Conservation (phyloP, 1,140 invertebrate genomes). For the Drosophila pandora region DNA sequence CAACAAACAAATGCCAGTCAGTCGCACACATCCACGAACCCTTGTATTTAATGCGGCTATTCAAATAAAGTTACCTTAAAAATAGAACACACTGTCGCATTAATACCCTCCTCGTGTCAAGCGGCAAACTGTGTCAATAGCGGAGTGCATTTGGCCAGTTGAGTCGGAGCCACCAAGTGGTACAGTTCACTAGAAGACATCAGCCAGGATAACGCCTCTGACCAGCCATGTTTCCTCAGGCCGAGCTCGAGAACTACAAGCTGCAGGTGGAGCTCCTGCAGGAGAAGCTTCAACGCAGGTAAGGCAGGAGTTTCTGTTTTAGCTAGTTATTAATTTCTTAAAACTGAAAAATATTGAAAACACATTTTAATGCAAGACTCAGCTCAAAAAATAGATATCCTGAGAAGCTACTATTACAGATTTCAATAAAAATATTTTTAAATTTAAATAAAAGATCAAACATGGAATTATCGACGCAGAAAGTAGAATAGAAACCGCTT, state of each 20-base stretch:
- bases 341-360: too few species aligned
- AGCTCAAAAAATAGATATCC: neutral
- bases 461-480: neutral
- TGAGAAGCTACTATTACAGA: neutral
- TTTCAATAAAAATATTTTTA: neutral
- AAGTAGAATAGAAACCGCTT: neutral
- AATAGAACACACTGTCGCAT: slow-evolving; percentile 69
- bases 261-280: slow-evolving; percentile 80
- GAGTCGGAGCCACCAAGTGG: slow-evolving; percentile 33
- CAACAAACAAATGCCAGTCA: slow-evolving; percentile 63
- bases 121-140: slow-evolving; percentile 67
- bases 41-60: slow-evolving; percentile 48
- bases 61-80: slow-evolving; percentile 69
- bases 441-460: neutral
- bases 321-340: too few species aligned
- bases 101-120: slow-evolving; percentile 38
- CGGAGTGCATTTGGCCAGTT: slow-evolving; percentile 51
- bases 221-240: slow-evolving; percentile 73
- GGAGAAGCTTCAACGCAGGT: slow-evolving; percentile 80
- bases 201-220: neutral
- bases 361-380: too few species aligned
- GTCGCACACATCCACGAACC: slow-evolving; percentile 17
- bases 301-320: neutral
- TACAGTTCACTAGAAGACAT: slow-evolving; percentile 18
- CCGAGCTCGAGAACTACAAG: slow-evolving; percentile 82